Evolutionary conservation across 2,888 invertebrate genomes (phyloP), one percentile per base, ranked within the genome.

Genomic region (Euplagia quadripunctaria): DNA sequence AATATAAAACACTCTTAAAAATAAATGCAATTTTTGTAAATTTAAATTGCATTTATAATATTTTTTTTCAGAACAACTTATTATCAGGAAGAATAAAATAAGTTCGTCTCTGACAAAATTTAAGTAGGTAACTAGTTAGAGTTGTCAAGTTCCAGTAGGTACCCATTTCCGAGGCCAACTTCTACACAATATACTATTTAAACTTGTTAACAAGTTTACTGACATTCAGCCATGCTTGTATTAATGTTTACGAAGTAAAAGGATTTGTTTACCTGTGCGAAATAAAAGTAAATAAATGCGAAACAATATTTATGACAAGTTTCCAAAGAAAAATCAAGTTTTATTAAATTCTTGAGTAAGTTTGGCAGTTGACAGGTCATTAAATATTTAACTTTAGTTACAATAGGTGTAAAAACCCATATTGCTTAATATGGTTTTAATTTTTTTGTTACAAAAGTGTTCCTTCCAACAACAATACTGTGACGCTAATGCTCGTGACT

Each of bases 171-270:
- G 20, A 17, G 16, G 43, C 61, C 66, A 73, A 68, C 66, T 73
- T 66, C 69, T 31, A 68, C 41, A 70, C 65, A 66, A 75, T 20
- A 51, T 71, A 71, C 71, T 71, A 71, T 71, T 73, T 73, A 73
- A 73, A 73, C 71, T 76, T 73, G 8, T 17, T 46, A 64, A 49
- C 41, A 68, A 76, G 64, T 76, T 71, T 65, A 17, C 20, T n/a
- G 42, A 61, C 49, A 49, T 68, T 73, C 16, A 17, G 70, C 61
- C 65, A 73, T 16, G 43, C 20, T 46, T 67, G 11, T 68, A 64
- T 68, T 68, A 67, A 46, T 72, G 68, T 64, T 67, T 70, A 46
- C 63, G 20, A 64, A 31, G 51, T 9, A 7, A 63, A 55, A 67
- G 43, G 64, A 55, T 8, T 42, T 11, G n/a, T 12, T 52, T 52